Conservation (phyloP, 2,113 vertebrate genomes). For the Heloderma charlesbogerti region DNA sequence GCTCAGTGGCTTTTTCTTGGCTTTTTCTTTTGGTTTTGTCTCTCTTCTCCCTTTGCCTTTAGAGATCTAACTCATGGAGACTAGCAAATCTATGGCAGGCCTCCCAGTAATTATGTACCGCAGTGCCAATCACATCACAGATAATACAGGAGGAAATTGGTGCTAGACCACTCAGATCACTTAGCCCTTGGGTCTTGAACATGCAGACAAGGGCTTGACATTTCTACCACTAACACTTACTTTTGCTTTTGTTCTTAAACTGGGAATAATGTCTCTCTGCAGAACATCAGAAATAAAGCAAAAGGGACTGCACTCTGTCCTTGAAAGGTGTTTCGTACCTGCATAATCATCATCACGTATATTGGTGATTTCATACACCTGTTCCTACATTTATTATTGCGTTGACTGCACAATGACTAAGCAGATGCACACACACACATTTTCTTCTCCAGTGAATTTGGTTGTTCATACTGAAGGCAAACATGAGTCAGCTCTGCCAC, state of each 20-base stretch:
- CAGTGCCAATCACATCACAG: not conserved
- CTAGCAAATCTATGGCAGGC: not conserved
- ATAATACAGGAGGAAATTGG: not conserved
- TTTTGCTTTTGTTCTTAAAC: not conserved
- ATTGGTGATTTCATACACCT: conserved; percentile 38
- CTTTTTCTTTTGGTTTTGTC: rapidly evolving
- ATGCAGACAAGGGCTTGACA: not conserved
- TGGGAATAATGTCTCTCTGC: not conserved
- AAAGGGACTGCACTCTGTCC: conserved; percentile 10
- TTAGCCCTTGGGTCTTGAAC: not conserved
- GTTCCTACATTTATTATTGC: conserved; percentile 45
- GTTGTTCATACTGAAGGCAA: not conserved
- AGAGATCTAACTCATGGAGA: not conserved
- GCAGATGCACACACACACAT: not conserved
- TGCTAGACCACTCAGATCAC: not conserved
- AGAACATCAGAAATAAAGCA: conserved; percentile 9
- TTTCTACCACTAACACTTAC: not conserved
- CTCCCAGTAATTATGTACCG: not conserved
- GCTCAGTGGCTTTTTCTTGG: rapidly evolving
- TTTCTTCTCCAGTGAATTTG: not conserved
- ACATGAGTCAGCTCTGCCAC: conserved; percentile 64
- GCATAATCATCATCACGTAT: conserved; percentile 26
- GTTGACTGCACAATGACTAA: conserved; percentile 32
- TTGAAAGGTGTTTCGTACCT: conserved; percentile 36
- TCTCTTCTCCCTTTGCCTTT: not conserved